Evolutionary conservation across 92 coral and sea anemone species (phyloP), one percentile per base, ranked within the genome.

Genomic region (Montipora capitata): DNA sequence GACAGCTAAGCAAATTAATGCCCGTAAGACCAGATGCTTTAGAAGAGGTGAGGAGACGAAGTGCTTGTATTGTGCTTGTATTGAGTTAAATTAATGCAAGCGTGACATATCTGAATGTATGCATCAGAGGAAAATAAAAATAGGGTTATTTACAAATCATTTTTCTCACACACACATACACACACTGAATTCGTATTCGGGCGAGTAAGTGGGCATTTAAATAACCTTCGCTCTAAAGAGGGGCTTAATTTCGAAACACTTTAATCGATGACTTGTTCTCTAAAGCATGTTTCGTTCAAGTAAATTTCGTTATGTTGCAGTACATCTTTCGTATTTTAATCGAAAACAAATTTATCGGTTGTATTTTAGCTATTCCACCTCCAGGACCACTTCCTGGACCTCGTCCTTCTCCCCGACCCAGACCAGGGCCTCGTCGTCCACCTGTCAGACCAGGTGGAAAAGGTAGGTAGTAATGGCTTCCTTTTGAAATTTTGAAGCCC

Each of bases 11-110:
- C 88, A 74, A 70, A 94, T 94, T 40, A 10, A 83, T 18, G 81
- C 77, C 5, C 84, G 90, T 71, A 86, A 83, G 71, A 89, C 27
- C 58, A 88, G 97, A 59, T 94, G 97, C 57, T 94, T 94, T 83
- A 85, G 95, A 7, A 92, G 79, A 94, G 89, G 97, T 94, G 41
- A 74, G 52, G 52, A 48, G 10, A 5, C 7, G 52, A 48, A 48
- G 52, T 10, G 1, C 52, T 10, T 5, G 10, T 0, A 11, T 54
- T 10, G 61, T 35, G 27, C 35, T 6, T n/a, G 69, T 9, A 40
- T 15, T 17, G 4, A 4, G 6, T 8, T 45, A 20, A 1, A 27
- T 40, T 62, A 45, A 3, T 13, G 2, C 8, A 8, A 3, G 15
- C 61, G 7, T 7, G 13, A 54, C 12, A 54, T 54, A 12, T 54